These are phyloP conservation scores for Callipepla californica DNA, from an alignment of 2,113 vertebrate species.

Conservation along the genomic window DNA sequence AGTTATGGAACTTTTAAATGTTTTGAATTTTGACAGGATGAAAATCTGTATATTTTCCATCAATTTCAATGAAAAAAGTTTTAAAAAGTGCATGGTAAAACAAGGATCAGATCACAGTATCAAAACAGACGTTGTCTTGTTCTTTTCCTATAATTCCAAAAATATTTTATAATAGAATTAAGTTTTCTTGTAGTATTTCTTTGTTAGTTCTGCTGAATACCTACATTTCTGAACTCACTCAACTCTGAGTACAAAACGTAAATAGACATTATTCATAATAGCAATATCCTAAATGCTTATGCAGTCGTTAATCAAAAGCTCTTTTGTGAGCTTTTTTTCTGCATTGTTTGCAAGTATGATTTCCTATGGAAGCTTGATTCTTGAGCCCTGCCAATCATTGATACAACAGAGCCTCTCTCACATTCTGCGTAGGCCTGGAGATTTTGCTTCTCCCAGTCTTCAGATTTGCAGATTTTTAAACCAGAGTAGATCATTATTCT, in stretches of 20 bases:
- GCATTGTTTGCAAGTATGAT: neutral
- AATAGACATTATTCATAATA: conserved; percentile 4
- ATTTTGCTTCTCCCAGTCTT: conserved; percentile 10
- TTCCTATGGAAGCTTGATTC: neutral
- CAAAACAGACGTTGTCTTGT: neutral
- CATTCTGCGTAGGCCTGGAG: neutral
- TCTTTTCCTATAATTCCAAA: neutral
- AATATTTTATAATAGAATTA: neutral
- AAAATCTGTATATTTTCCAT: neutral
- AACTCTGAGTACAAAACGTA: neutral
- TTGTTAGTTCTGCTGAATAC: neutral
- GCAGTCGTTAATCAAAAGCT: conserved; percentile 21
- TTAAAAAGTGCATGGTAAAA: neutral
- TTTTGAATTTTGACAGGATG: neutral
- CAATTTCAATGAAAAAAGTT: neutral
- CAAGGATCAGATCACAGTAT: neutral
- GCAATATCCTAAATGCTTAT: neutral
- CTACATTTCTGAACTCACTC: neutral
- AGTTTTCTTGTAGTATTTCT: neutral
- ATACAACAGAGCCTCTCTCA: conserved; percentile 23
- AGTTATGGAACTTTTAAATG: neutral
- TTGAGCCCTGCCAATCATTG: neutral
- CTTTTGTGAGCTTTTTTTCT: conserved; percentile 34
- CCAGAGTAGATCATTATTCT: neutral
- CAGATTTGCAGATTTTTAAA: conserved; percentile 22